phyloP scores from a whole-genome alignment of 2,888 invertebrate species.

The Psylliodes chrysocephalus region DNA sequence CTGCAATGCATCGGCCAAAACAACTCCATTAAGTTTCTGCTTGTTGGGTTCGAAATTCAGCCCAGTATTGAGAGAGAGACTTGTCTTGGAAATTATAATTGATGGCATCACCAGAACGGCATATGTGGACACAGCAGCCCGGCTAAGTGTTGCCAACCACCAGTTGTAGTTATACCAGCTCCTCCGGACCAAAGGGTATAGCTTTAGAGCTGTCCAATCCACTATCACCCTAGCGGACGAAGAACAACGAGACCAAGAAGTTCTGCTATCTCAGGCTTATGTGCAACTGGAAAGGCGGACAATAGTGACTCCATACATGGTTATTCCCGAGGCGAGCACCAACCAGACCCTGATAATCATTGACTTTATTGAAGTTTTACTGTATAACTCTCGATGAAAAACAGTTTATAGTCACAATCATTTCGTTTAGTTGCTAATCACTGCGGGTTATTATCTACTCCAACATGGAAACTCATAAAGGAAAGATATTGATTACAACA shows the following conservation, averaged over 20 bases:
- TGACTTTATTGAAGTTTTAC: too few relatives aligned
- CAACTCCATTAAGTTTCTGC: background rate
- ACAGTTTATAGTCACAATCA: too few relatives aligned
- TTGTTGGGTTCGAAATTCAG: too few relatives aligned
- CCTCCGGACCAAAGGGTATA: background rate
- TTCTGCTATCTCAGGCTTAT: too few relatives aligned
- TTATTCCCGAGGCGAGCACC: background rate
- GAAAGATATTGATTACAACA: too few relatives aligned
- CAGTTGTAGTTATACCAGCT: constrained; percentile 1
- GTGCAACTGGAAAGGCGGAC: background rate
- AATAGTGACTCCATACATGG: background rate
- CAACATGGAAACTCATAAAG: too few relatives aligned
- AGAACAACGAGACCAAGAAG: background rate
- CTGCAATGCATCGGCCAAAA: background rate
- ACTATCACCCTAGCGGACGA: background rate
- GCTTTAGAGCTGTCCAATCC: background rate
- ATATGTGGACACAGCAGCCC: background rate
- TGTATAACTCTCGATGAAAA: too few relatives aligned
- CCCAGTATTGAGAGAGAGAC: background rate
- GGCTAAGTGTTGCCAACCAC: background rate
- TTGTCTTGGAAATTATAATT: background rate
- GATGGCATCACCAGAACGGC: background rate
- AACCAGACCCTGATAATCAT: too few relatives aligned
- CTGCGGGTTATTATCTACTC: too few relatives aligned
- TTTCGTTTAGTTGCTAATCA: too few relatives aligned